Evolutionary conservation across 2,113 vertebrate genomes (phyloP).

Genomic region (Epinephelus lanceolatus): DNA sequence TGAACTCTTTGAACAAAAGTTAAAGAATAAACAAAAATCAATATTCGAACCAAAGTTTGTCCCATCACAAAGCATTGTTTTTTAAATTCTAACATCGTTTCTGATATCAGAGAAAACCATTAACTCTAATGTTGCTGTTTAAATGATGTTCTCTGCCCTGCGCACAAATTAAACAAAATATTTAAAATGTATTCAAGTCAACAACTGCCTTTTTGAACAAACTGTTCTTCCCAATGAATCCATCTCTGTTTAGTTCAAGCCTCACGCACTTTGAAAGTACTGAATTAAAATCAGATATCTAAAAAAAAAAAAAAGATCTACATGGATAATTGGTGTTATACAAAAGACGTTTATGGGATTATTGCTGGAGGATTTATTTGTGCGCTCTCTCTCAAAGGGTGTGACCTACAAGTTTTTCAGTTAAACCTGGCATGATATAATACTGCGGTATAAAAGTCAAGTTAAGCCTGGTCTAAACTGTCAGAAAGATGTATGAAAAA

Average conservation of each 20-base stretch:
- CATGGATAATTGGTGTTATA: constrained; percentile 1
- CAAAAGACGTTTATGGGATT: not conserved
- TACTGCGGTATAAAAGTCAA: not conserved
- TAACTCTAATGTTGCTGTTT: not conserved
- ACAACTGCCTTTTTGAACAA: not conserved
- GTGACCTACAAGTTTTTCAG: not conserved
- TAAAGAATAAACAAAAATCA: not conserved
- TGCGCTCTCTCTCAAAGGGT: not conserved
- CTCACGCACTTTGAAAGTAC: not conserved
- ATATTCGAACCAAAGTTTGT: not conserved
- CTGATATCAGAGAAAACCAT: not conserved
- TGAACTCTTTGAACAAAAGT: not conserved
- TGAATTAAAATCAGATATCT: not conserved
- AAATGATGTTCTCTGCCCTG: not conserved
- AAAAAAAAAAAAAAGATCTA: not conserved
- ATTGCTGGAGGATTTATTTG: constrained; percentile 12
- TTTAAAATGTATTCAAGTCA: not conserved
- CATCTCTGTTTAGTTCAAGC: not conserved
- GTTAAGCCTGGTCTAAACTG: not conserved
- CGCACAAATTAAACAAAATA: not conserved
- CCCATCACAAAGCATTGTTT: not conserved
- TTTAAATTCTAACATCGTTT: not conserved
- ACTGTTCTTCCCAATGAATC: not conserved
- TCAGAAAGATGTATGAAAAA: constrained; percentile 8
- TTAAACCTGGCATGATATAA: not conserved